Evolutionary conservation across 1,140 invertebrate species (phyloP), one percentile per base, ranked within the genome.

Genomic region (Belonocnema kinseyi): DNA sequence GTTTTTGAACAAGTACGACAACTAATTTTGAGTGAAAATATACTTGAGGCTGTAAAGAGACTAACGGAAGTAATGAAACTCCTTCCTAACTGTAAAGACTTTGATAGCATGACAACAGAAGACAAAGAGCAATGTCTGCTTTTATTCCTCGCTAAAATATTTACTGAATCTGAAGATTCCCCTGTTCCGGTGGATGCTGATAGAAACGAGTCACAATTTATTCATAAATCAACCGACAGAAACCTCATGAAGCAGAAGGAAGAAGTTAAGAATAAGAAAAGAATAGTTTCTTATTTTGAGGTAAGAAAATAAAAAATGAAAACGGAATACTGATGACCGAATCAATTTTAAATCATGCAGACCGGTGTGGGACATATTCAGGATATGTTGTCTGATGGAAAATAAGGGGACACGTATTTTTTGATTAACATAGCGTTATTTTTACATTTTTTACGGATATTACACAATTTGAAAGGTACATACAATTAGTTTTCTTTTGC

Each of bases 281-380:
- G 82, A 50, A 61, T 91, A 70, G 86, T 91, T 5, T 77, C 84
- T 61, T 92, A 92, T 85, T 85, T 91, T n/a, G 83, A 89, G 84
- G 87, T 90, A 84, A 74, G 73, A 21, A 50, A 54, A 3, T 61
- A 0, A 8, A 17, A 46, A 54, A 16, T 76, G 52, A 26, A n/a
- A 77, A 92, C 40, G 0, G 10, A 46, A 46, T 33, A 33, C 26
- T 33, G 26, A 33, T 33, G 26, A 33, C 26, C 2, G 2, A 33
- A 33, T 33, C 26, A 2, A 33, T 33, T 33, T 33, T 33, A 33
- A 33, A 33, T 33, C 26, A 33, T 2, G 26, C 26, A 33, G 26
- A 4, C 26, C 21, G 1, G 21, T 26, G 26, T 2, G 26, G 2
- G 26, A 33, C 4, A 33, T 33, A 5, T 33, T 33, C 26, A 33